Conservation (phyloP, 1,140 invertebrate species). For the Drosophila busckii region DNA sequence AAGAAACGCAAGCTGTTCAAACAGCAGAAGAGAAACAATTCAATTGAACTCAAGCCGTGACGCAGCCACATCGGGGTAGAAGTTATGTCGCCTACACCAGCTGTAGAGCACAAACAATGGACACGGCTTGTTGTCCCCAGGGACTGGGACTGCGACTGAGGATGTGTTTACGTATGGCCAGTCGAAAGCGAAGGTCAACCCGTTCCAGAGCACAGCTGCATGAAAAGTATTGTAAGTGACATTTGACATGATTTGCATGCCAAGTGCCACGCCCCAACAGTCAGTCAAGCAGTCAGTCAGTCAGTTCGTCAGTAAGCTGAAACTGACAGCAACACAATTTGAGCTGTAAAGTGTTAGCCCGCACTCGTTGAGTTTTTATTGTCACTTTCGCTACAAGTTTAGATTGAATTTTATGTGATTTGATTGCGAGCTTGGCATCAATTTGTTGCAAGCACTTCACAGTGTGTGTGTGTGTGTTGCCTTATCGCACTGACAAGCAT, state of each 20-base stretch:
- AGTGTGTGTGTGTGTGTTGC: too few relatives aligned
- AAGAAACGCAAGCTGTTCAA: slow-evolving; percentile 56
- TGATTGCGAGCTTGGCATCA: slow-evolving; percentile 16
- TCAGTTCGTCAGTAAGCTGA: slow-evolving; percentile 53
- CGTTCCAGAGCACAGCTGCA: slow-evolving; percentile 12
- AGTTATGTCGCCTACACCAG: slow-evolving; percentile 15
- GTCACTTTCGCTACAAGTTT: slow-evolving; percentile 57
- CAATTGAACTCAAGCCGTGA: slow-evolving; percentile 17
- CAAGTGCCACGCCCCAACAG: slow-evolving; percentile 72
- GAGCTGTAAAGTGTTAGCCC: slow-evolving; percentile 20
- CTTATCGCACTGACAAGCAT: slow-evolving; percentile 27
- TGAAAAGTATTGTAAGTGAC: slow-evolving; percentile 55
- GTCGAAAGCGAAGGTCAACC: slow-evolving; percentile 48
- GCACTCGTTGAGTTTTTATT: slow-evolving; percentile 65
- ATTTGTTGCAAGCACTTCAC: slow-evolving; percentile 24
- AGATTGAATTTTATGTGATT: slow-evolving; percentile 58
- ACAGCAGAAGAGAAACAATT: slow-evolving; percentile 41
- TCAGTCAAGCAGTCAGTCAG: too few relatives aligned
- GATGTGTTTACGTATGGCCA: slow-evolving; percentile 28
- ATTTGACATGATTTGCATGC: slow-evolving; percentile 76
- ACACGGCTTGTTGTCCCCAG: slow-evolving; percentile 8
- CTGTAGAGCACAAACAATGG: slow-evolving; percentile 5
- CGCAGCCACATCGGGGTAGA: slow-evolving; percentile 17
- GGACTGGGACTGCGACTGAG: slow-evolving; percentile 9
- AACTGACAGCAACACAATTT: slow-evolving; percentile 25